Base-by-base conservation (phyloP, 2,797 vertebrate species). In the Botia kubotai region DNA sequence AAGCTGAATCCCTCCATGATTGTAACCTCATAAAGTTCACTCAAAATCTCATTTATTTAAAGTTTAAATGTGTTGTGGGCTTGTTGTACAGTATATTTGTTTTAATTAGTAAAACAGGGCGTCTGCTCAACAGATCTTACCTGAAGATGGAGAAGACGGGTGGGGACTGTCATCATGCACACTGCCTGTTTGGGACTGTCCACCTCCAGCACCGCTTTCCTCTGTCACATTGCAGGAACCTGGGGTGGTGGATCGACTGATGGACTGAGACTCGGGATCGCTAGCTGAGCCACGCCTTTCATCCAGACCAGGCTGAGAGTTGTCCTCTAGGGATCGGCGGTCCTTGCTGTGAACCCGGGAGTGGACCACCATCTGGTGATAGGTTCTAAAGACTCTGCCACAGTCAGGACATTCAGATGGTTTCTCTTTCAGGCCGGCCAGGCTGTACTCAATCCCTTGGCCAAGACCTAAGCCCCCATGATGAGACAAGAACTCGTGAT, bases 301-400 rank as follows among this genome's bases (percentile, higher is more conserved):
- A 0, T 98, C 98, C 2, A 97, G 91, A 80, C 91, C 91, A 75
- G 93, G 93, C 77, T 94, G 93, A 83, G 95, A 89, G 5, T 89
- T 90, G n/a, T 99, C 98, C 1, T 99, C 97, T 0, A 94, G 93
- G 66, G 84, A 85, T 90, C 96, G 95, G 79, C 96, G 94, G 84
- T 98, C 97, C 90, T 97, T 96, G 92, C 94, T 96, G 84, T 99
- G 98, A 84, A 98, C 94, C 8, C 98, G 95, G 72, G 98, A 99
- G 90, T 99, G 98, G 88, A 99, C 97, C 0, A 99, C 95, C 93
- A 99, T 98, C 91, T 99, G 98, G 92, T 99, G 97, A 91, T 99
- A 98, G 86, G 97, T 97, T 92, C 97, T 95, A 91, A 99, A 99
- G 87, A 97, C 96, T 17, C 97, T 95, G 79, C 98, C 97, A 0